Conservation (phyloP, 2,888 invertebrate genomes). For the Labia minor region DNA sequence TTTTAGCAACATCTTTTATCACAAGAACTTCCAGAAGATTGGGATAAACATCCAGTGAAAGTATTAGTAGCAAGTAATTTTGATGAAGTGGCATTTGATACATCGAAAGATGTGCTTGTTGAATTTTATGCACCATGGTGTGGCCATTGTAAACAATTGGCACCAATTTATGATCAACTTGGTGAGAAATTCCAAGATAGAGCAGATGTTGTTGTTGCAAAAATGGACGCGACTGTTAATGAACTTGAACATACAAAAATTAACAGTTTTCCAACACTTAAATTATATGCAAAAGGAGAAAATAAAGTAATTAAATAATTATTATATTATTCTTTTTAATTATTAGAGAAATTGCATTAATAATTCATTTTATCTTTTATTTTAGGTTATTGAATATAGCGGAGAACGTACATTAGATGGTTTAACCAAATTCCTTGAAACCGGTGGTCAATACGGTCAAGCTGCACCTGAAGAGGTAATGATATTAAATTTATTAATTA, state of each 20-base stretch:
- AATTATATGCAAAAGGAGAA: constrained; percentile 83
- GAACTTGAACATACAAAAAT: constrained; percentile 94
- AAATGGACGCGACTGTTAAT: constrained; percentile 97
- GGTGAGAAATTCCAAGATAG: constrained; percentile 82
- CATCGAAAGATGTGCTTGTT: constrained; percentile 83
- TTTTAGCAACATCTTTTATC: constrained; percentile 76
- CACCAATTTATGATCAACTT: constrained; percentile 90
- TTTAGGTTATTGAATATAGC: constrained; percentile 71
- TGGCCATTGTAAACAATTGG: constrained; percentile 96
- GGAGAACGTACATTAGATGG: constrained; percentile 92
- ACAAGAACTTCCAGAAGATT: constrained; percentile 90
- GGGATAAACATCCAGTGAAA: constrained; percentile 93
- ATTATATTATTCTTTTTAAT: constrained; percentile 5
- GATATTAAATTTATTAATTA: too few relatives aligned
- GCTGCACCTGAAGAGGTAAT: constrained; percentile 46
- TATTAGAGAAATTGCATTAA: neutral
- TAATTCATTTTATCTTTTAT: constrained; percentile 21
- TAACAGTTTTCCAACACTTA: constrained; percentile 88
- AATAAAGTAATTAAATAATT: constrained; percentile 52
- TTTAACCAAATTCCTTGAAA: constrained; percentile 86
- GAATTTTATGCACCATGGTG: constrained; percentile 99
- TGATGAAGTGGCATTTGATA: constrained; percentile 79
- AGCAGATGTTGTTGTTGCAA: constrained; percentile 78
- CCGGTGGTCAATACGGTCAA: constrained; percentile 70
- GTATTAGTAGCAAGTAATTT: constrained; percentile 89